A percentile compares a stretch with the other conserved stretches of the same genome.
Evolutionary conservation across 2,888 invertebrate species (phyloP).

Genomic region (Slavum lentiscoides): DNA sequence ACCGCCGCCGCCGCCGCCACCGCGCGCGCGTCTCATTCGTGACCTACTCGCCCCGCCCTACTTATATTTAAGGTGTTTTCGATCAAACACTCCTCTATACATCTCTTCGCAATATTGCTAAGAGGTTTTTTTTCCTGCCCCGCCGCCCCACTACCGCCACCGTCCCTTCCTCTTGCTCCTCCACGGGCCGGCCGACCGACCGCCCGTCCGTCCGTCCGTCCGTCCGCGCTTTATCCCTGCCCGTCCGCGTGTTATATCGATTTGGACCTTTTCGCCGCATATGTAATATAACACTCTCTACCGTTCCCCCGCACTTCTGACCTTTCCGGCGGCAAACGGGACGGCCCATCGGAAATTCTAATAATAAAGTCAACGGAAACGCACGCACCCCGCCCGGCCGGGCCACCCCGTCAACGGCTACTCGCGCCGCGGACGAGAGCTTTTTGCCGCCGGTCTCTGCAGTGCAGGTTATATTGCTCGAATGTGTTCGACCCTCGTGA

Average conservation of each 20-base stretch:
- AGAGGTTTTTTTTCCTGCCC: constrained; percentile 39
- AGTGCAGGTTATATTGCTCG: constrained; percentile 16
- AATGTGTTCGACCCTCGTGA: constrained; percentile 39
- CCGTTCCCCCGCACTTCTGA: constrained; percentile 10
- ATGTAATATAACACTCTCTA: constrained; percentile 51
- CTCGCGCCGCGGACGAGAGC: background rate
- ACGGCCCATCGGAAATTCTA: constrained; percentile 49
- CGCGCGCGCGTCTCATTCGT: constrained; percentile 46
- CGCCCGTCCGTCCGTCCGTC: background rate
- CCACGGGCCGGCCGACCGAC: background rate
- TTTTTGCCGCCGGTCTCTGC: constrained; percentile 20
- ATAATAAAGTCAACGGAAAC: constrained; percentile 51
- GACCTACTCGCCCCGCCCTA: constrained; percentile 47
- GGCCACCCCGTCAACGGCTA: background rate
- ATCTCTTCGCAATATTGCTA: constrained; percentile 53
- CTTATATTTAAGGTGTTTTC: constrained; percentile 54
- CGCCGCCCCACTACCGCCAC: background rate
- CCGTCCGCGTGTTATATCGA: constrained; percentile 47
- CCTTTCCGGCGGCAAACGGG: constrained; percentile 34
- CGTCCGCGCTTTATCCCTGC: background rate
- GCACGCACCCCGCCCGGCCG: background rate
- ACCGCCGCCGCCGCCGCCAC: background rate
- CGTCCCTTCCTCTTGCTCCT: background rate
- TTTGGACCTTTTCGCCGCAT: constrained; percentile 53
- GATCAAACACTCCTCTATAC: constrained; percentile 52